A percentile compares a stretch with the other conserved stretches of the same genome.
Conservation (phyloP, 1,140 invertebrate genomes). For the Drosophila sp. region DNA sequence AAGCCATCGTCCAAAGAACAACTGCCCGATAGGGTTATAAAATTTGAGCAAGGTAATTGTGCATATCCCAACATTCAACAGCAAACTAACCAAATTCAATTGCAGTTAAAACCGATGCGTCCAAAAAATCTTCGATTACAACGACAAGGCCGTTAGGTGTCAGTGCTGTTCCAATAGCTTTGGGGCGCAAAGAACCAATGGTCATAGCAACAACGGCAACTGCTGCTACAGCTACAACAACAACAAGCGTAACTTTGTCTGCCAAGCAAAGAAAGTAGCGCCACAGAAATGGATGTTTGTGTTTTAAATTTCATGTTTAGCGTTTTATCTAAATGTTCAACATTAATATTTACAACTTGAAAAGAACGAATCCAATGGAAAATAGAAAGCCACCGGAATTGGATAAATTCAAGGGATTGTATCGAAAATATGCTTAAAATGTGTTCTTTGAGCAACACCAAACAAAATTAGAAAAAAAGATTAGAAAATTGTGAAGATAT, state of each 20-base stretch:
- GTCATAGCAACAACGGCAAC: conserved; percentile 18
- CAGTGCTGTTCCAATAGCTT: conserved; percentile 42
- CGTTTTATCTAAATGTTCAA: conserved; percentile 47
- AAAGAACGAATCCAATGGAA: not conserved
- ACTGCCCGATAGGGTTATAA: conserved; percentile 46
- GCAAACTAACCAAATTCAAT: conserved; percentile 1
- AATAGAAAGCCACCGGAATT: conserved; percentile 48
- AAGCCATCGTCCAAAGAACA: conserved; percentile 50
- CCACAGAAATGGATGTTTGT: conserved; percentile 62
- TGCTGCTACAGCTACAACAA: conserved; percentile 5
- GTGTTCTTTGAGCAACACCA: conserved; percentile 50
- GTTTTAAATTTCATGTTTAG: conserved; percentile 74
- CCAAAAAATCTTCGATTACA: conserved; percentile 60
- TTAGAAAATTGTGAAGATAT: conserved; percentile 67
- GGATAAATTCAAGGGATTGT: conserved; percentile 60
- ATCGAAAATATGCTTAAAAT: conserved; percentile 51
- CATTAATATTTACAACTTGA: conserved; percentile 29
- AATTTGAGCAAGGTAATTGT: conserved; percentile 50
- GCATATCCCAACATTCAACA: no score
- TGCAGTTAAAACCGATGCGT: conserved; percentile 29
- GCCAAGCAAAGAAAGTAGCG: conserved; percentile 73
- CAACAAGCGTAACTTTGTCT: conserved; percentile 43
- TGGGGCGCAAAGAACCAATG: conserved; percentile 50
- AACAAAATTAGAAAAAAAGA: conserved; percentile 60
- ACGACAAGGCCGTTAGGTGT: conserved; percentile 62